A percentile compares a stretch with the other conserved stretches of the same genome.
phyloP scores from a whole-genome alignment of 2,797 vertebrate species.

The Sebastes itinus region DNA sequence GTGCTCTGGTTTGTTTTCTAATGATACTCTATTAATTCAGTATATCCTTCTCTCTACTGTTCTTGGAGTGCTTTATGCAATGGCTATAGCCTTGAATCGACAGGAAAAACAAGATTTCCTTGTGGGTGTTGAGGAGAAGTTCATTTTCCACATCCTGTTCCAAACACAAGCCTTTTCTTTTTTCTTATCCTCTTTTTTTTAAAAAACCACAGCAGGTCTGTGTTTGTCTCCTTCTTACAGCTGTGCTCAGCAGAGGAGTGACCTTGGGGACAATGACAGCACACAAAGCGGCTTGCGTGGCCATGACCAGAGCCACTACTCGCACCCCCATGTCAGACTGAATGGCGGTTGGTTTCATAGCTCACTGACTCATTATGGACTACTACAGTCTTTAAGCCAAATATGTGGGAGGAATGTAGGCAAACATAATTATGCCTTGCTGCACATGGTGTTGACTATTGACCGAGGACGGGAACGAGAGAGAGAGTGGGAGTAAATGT shows the following conservation, averaged over 20 bases:
- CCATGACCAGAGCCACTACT: slow-evolving; percentile 56
- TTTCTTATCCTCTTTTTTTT: slow-evolving; percentile 31
- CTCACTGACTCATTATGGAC: slow-evolving; percentile 49
- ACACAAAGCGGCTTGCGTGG: slow-evolving; percentile 58
- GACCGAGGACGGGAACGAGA: slow-evolving; percentile 11
- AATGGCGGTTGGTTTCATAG: slow-evolving; percentile 55
- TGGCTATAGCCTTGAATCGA: slow-evolving; percentile 54
- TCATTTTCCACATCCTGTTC: slow-evolving; percentile 74
- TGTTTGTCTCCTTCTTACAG: slow-evolving; percentile 68
- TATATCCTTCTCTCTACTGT: background rate
- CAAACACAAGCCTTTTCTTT: slow-evolving; percentile 58
- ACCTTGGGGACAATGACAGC: slow-evolving; percentile 73
- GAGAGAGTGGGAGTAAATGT: slow-evolving; percentile 5
- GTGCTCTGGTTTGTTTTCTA: background rate
- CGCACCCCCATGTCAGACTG: slow-evolving; percentile 33
- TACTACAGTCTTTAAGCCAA: slow-evolving; percentile 45
- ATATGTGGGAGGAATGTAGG: slow-evolving; percentile 54
- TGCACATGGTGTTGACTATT: slow-evolving; percentile 23
- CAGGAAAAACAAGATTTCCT: slow-evolving; percentile 73
- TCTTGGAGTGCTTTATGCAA: slow-evolving; percentile 51
- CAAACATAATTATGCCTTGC: slow-evolving; percentile 53
- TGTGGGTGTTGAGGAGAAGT: slow-evolving; percentile 65
- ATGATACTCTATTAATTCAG: background rate
- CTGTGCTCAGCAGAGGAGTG: slow-evolving; percentile 63
- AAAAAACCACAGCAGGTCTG: slow-evolving; percentile 45